These are phyloP conservation scores for Bilobella aurantiaca DNA, from an alignment of 1,140 invertebrate species.

Conservation along the genomic window DNA sequence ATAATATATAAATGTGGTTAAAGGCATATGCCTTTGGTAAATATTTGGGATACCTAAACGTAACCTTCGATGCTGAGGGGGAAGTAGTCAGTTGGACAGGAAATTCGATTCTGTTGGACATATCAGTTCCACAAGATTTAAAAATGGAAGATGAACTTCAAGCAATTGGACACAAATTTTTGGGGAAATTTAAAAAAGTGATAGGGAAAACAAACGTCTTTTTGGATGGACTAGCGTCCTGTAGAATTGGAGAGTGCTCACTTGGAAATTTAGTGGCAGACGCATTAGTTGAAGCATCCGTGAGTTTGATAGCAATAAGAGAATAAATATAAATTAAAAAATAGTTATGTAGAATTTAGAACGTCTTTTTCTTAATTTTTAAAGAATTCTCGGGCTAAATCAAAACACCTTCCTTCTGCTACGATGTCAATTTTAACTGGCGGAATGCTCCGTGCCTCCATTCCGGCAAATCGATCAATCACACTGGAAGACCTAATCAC, in stretches of 20 bases:
- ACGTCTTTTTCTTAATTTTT: not conserved
- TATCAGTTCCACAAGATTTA: slow-evolving; percentile 51
- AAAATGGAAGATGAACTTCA: slow-evolving; percentile 54
- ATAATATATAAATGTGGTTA: too few relatives aligned
- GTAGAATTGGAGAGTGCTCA: slow-evolving; percentile 43
- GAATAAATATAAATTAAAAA: slow-evolving; percentile 40
- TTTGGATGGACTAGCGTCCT: slow-evolving; percentile 49
- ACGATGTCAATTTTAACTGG: slow-evolving; percentile 68
- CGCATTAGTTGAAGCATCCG: slow-evolving; percentile 38
- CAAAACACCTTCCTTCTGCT: slow-evolving; percentile 27
- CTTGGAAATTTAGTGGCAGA: slow-evolving; percentile 43
- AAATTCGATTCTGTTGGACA: slow-evolving; percentile 66
- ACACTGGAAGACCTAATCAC: slow-evolving; percentile 55
- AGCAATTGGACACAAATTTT: slow-evolving; percentile 48
- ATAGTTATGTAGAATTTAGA: not conserved
- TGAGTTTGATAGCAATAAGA: too few relatives aligned
- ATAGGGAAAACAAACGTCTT: slow-evolving; percentile 56
- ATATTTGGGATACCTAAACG: slow-evolving; percentile 67
- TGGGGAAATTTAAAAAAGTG: slow-evolving; percentile 44
- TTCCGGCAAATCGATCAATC: slow-evolving; percentile 46
- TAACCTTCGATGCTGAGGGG: slow-evolving; percentile 61
- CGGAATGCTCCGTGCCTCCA: slow-evolving; percentile 60
- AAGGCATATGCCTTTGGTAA: slow-evolving; percentile 80
- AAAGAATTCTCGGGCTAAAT: slow-evolving; percentile 17
- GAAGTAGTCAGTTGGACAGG: slow-evolving; percentile 58